A percentile compares a stretch with the other conserved stretches of the same genome.
Evolutionary conservation across 2,113 vertebrate species (phyloP).

Genomic region (Gambusia holbrooki): DNA sequence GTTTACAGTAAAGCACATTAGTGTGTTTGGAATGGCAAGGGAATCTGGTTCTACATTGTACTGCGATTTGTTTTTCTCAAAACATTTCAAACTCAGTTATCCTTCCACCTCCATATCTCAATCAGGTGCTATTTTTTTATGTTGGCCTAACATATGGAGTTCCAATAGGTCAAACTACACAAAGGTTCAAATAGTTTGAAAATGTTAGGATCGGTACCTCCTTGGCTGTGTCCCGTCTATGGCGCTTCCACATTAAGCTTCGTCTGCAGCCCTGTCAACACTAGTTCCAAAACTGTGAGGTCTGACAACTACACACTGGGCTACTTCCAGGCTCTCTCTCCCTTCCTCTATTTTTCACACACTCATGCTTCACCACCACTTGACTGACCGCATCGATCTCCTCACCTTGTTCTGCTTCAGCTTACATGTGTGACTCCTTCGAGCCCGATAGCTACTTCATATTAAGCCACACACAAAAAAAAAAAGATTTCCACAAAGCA

Average conservation of each 20-base stretch:
- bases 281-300: slow-evolving; percentile 57
- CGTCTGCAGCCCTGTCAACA: slow-evolving; percentile 56
- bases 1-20: too few species aligned
- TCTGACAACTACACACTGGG: slow-evolving; percentile 62
- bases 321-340: slow-evolving; percentile 54
- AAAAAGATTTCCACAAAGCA: slow-evolving; percentile 19
- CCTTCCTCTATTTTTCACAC: slow-evolving; percentile 48
- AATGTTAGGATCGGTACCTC: too few species aligned
- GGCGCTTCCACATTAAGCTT: slow-evolving; percentile 49
- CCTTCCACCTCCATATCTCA: too few species aligned
- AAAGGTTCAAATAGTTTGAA: too few species aligned
- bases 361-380: slow-evolving; percentile 43
- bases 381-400: slow-evolving; percentile 44
- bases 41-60: too few species aligned
- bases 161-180: too few species aligned
- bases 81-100: too few species aligned
- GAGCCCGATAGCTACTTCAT: slow-evolving; percentile 32
- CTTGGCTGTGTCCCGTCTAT: not conserved
- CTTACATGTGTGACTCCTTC: slow-evolving; percentile 42
- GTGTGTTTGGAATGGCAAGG: too few species aligned
- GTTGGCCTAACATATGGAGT: too few species aligned
- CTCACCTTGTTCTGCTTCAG: slow-evolving; percentile 47
- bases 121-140: too few species aligned
- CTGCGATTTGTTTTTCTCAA: too few species aligned
- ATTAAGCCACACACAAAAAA: slow-evolving; percentile 12